phyloP scores from a whole-genome alignment of 2,797 vertebrate genomes.

The Artibeus jamaicensis region DNA sequence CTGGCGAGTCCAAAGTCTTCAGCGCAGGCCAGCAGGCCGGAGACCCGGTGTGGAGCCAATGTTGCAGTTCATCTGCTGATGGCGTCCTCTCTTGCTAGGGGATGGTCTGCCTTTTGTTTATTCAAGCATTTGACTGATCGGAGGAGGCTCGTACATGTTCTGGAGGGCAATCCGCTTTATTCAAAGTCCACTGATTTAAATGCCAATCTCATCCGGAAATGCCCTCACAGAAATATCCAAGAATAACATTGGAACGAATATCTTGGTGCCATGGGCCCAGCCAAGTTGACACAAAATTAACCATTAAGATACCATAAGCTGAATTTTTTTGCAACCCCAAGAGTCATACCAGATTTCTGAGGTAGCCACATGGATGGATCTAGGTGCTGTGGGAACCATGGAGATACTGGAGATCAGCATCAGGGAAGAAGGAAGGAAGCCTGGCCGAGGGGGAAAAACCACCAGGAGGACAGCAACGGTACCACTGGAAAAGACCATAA shows the following conservation, averaged over 20 bases:
- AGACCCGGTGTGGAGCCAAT: not conserved
- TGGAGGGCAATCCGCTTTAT: not conserved
- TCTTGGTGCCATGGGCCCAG: not conserved
- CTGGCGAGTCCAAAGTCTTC: not conserved
- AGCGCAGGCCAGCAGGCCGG: not conserved
- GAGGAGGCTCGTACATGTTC: not conserved
- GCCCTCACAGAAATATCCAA: not conserved
- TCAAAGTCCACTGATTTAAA: not conserved
- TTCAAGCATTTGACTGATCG: not conserved
- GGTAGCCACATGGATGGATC: not conserved
- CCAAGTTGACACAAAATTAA: not conserved
- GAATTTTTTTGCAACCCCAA: not conserved
- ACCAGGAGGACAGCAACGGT: not conserved
- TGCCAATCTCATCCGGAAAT: not conserved
- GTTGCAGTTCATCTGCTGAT: not conserved
- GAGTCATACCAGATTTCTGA: not conserved
- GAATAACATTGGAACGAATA: not conserved
- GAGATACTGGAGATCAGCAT: not conserved
- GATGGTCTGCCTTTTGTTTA: not conserved
- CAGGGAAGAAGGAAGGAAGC: not conserved
- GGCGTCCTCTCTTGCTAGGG: not conserved
- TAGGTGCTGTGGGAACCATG: not conserved
- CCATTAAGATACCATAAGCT: not conserved
- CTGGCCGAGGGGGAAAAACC: not conserved
- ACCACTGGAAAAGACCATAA: not conserved